phyloP scores from a whole-genome alignment of 2,888 invertebrate species.

The Coleophora flavipennella region DNA sequence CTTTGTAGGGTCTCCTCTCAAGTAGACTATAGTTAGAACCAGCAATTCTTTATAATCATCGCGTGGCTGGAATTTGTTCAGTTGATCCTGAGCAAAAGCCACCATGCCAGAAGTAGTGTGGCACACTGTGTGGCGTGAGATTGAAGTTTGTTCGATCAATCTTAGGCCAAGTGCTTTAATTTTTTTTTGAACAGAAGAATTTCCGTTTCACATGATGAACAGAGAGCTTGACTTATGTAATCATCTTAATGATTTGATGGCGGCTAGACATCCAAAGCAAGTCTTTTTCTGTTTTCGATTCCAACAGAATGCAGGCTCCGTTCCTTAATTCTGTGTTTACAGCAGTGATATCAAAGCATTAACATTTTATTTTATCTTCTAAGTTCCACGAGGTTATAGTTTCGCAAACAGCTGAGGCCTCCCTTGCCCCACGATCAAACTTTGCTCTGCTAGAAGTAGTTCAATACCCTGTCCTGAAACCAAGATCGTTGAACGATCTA shows the following conservation, averaged over 20 bases:
- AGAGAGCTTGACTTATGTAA: constrained; percentile 8
- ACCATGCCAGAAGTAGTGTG: neutral
- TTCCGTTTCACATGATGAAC: constrained; percentile 9
- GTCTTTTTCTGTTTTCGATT: constrained; percentile 12
- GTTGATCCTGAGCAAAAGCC: too few species aligned
- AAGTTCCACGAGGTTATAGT: constrained; percentile 5
- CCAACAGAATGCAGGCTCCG: constrained; percentile 11
- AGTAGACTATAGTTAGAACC: constrained; percentile 6
- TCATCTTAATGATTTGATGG: constrained; percentile 13
- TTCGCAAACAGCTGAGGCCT: constrained; percentile 8
- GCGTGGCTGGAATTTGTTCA: too few species aligned
- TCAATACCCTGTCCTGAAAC: constrained; percentile 15
- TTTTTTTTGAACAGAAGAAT: constrained; percentile 8
- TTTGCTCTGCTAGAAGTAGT: constrained; percentile 12
- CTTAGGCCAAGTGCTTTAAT: constrained; percentile 3
- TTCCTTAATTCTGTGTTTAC: constrained; percentile 10
- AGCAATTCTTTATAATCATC: too few species aligned
- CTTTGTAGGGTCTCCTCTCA: constrained; percentile 7
- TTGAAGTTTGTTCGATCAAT: constrained; percentile 4
- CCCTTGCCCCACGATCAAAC: constrained; percentile 5
- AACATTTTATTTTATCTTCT: constrained; percentile 7
- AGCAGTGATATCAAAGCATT: constrained; percentile 8
- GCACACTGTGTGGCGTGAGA: neutral
- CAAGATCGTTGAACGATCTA: constrained; percentile 14
- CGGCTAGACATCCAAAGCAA: constrained; percentile 13